phyloP scores from a whole-genome alignment of 1,140 invertebrate species.

The Ladona fulva region DNA sequence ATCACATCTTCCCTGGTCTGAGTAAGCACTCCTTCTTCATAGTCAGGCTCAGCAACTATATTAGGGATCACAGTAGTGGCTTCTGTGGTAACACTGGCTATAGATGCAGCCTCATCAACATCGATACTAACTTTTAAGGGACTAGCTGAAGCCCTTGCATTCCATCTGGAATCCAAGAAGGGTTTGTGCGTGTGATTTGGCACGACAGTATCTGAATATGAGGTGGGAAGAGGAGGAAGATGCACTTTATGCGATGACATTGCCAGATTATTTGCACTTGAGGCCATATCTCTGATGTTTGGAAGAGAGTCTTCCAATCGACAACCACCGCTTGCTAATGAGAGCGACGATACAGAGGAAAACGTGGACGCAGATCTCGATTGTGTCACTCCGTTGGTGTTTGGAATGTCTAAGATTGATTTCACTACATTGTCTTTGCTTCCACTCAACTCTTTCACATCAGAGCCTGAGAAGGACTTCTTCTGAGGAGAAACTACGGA shows the following conservation, averaged over 20 bases:
- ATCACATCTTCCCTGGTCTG: conserved; percentile 28
- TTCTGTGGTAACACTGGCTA: neutral
- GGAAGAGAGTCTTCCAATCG: neutral
- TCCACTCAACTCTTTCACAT: neutral
- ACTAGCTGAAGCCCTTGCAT: neutral
- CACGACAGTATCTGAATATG: neutral
- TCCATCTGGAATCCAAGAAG: neutral
- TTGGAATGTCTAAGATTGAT: neutral
- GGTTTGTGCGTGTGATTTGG: neutral
- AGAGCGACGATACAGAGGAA: neutral
- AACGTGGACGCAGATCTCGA: neutral
- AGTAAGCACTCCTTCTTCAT: conserved; percentile 25
- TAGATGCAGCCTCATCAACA: neutral
- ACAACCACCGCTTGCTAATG: neutral
- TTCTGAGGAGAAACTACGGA: neutral
- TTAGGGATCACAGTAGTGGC: neutral
- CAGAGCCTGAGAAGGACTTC: neutral
- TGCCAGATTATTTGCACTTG: neutral
- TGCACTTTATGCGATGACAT: neutral
- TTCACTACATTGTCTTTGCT: neutral
- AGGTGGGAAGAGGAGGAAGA: neutral
- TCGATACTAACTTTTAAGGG: neutral
- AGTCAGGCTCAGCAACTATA: neutral
- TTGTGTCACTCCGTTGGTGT: neutral
- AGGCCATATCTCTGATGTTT: neutral